Percentiles rank a stretch among this genome's conserved stretches.
Conservation (phyloP, 2,797 vertebrate species). For the Bucorvus abyssinicus region DNA sequence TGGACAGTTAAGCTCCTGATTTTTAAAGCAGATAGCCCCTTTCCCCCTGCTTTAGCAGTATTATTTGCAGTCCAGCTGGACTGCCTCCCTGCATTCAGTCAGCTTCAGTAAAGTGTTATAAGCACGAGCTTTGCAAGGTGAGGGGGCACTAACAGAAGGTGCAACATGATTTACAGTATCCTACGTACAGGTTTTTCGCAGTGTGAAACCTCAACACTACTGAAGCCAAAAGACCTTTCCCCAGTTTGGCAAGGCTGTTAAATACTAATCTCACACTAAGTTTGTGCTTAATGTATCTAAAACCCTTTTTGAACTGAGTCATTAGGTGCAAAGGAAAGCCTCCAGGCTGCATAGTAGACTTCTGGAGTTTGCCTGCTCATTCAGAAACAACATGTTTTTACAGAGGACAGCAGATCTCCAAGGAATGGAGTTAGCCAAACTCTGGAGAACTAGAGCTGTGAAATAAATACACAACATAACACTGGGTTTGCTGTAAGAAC, state of each 20-base stretch:
- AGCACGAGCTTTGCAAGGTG: background rate
- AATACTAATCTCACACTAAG: background rate
- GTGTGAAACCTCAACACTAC: background rate
- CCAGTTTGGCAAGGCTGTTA: background rate
- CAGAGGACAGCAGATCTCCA: background rate
- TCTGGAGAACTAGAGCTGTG: background rate
- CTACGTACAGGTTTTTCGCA: background rate
- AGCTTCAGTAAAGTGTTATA: background rate
- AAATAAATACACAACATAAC: background rate
- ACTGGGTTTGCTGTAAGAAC: background rate
- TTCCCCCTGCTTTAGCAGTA: background rate
- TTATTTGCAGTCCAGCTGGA: background rate
- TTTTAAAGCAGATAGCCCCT: background rate
- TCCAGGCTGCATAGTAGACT: background rate
- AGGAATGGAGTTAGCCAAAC: background rate
- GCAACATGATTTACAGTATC: background rate
- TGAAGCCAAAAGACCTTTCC: background rate
- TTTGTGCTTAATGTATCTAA: background rate
- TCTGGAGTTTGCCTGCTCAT: background rate
- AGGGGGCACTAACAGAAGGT: background rate
- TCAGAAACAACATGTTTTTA: background rate
- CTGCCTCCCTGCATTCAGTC: background rate
- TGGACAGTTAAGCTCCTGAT: background rate
- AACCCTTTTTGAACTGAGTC: background rate
- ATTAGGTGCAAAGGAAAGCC: accelerated